Evolutionary conservation across 2,888 invertebrate genomes (phyloP), one percentile per base, ranked within the genome.

Genomic region (Notodonta dromedarius): DNA sequence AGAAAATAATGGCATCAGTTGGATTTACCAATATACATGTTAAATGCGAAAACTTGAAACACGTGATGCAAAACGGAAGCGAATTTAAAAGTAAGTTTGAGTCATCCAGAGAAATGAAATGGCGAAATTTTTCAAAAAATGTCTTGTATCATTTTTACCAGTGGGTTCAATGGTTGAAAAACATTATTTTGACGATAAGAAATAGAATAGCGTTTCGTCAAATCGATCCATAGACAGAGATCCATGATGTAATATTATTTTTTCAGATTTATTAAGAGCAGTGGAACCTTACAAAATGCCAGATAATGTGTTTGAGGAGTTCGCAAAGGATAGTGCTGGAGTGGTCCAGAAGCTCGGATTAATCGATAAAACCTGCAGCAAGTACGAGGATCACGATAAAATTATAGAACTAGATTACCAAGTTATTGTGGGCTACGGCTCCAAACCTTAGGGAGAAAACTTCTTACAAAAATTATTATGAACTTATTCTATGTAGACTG

Each of bases 1-100:
- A 12, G 3, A 16, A 52, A 32, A 32, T 24, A 9, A 52, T 52
- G 52, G 32, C 32, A 16, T 11, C 11, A 3, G 13, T 52, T 12
- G 52, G 52, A 52, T 52, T 52, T 32, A 32, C 32, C 12, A 52
- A 52, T 5, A 52, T 52, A 13, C 0, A 52, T 12, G 52, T 52
- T 12, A 24, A 52, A 52, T 52, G 52, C 24, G 16, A 32, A 52
- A 32, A 52, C 0, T 2, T 13, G 52, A 32, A 6, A 32, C 32
- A 52, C 16, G 52, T 32, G 12, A 32, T 32, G 32, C 32, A 52
- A 32, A 32, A 52, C 13, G 52, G 52, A 13, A 52, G 6, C 6
- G 52, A 52, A 52, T 40, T 40, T 1, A 55, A 40, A 55, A 55
- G 55, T 55, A 14, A 55, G 35, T 53, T n/a, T n/a, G n/a, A n/a